Evolutionary conservation across 2,888 invertebrate species (phyloP).

Genomic region (Polietes domitor): DNA sequence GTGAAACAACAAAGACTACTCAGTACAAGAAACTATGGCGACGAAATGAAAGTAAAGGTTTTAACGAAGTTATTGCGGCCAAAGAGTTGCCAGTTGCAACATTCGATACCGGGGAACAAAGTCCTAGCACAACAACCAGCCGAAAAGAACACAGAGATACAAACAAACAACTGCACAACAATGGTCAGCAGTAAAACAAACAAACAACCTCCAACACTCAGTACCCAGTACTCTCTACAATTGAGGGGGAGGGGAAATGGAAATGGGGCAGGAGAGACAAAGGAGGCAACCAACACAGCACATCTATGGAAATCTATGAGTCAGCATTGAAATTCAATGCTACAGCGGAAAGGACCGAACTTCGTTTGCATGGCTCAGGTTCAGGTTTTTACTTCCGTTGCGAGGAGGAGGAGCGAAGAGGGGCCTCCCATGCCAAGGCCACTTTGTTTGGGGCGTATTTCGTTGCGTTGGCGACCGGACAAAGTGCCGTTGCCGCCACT

Average conservation of each 20-base stretch:
- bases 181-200: too few relatives aligned
- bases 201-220: too few relatives aligned
- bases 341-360: slow-evolving; percentile 53
- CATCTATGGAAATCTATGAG: slow-evolving; percentile 36
- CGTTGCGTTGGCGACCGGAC: not conserved
- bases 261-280: slow-evolving; percentile 35
- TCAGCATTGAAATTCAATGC: slow-evolving; percentile 51
- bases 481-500: not conserved
- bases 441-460: not conserved
- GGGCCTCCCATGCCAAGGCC: not conserved
- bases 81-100: too few relatives aligned
- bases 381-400: not conserved
- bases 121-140: not conserved
- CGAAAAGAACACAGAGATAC: not conserved
- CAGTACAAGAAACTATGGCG: not conserved
- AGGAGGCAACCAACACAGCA: not conserved
- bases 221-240: too few relatives aligned
- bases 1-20: not conserved
- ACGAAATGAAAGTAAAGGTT: not conserved
- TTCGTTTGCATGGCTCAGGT: not conserved
- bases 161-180: not conserved
- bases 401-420: not conserved
- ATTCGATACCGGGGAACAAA: too few relatives aligned
- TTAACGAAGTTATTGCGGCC: slow-evolving; percentile 11
- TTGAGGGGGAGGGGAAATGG: too few relatives aligned